Conservation (phyloP, 1,140 invertebrate species). For the Pseudomyrmex concolor region DNA sequence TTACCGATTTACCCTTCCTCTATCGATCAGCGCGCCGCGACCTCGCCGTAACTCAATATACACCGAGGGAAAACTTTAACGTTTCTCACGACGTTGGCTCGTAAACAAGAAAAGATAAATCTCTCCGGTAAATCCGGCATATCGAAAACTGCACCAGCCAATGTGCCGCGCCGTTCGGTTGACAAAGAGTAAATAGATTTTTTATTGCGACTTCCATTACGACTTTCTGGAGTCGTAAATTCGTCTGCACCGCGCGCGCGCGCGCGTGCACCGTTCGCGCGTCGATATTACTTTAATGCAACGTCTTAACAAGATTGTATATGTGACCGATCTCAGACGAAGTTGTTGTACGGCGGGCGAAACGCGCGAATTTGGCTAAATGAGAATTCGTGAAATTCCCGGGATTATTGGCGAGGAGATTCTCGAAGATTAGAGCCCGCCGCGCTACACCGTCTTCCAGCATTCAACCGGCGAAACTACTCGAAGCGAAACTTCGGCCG, state of each 20-base stretch:
- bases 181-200: slow-evolving; percentile 35
- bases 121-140: slow-evolving; percentile 9
- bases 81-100: slow-evolving; percentile 21
- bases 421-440: slow-evolving; percentile 38
- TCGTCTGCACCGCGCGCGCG: neutral
- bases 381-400: slow-evolving; percentile 50
- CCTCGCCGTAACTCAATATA: neutral
- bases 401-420: slow-evolving; percentile 28
- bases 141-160: slow-evolving; percentile 25
- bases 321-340: neutral
- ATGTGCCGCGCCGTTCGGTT: neutral
- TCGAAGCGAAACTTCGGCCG: slow-evolving; percentile 18
- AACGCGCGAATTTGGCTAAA: slow-evolving; percentile 33
- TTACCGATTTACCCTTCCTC: neutral
- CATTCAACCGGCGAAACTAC: slow-evolving; percentile 31
- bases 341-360: slow-evolving; percentile 10
- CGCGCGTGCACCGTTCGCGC: neutral
- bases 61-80: slow-evolving; percentile 9
- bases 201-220: slow-evolving; percentile 24
- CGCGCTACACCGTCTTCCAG: slow-evolving; percentile 19
- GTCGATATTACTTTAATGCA: neutral
- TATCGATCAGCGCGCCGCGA: neutral
- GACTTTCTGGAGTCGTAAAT: neutral
- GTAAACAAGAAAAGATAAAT: slow-evolving; percentile 38
- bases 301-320: slow-evolving; percentile 22